phyloP scores from a whole-genome alignment of 2,888 invertebrate genomes.

The Geophilus truncorum region DNA sequence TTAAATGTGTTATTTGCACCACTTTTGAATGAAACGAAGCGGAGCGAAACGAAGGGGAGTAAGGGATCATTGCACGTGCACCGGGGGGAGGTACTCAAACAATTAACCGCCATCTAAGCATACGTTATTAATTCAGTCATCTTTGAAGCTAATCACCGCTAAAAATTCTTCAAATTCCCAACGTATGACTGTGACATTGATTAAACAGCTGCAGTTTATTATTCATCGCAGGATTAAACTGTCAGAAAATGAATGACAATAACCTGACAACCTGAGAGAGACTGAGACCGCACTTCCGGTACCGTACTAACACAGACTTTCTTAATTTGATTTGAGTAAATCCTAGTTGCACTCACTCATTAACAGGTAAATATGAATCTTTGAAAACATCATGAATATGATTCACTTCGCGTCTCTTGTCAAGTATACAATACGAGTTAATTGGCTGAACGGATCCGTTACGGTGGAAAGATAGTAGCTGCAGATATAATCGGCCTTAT shows the following conservation, averaged over 20 bases:
- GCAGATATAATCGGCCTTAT: neutral
- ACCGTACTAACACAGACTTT: too few relatives aligned
- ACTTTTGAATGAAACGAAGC: neutral
- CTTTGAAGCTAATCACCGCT: neutral
- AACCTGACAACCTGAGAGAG: too few relatives aligned
- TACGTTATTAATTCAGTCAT: neutral
- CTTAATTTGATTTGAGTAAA: too few relatives aligned
- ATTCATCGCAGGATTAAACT: neutral
- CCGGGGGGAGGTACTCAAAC: neutral
- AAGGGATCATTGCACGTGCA: neutral
- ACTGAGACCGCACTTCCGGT: too few relatives aligned
- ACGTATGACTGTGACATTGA: neutral
- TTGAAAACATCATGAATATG: neutral
- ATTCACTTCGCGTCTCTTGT: neutral
- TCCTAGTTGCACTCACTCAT: neutral
- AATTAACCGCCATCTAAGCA: neutral
- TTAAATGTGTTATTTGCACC: neutral
- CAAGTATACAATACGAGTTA: neutral
- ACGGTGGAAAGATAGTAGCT: neutral
- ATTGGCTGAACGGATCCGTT: neutral
- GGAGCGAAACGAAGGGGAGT: neutral
- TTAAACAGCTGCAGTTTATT: neutral
- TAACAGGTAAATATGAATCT: neutral
- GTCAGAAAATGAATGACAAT: too few relatives aligned
- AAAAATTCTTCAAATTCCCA: neutral